Conservation (phyloP, 2,888 invertebrate species). For the Nasonia oneida region DNA sequence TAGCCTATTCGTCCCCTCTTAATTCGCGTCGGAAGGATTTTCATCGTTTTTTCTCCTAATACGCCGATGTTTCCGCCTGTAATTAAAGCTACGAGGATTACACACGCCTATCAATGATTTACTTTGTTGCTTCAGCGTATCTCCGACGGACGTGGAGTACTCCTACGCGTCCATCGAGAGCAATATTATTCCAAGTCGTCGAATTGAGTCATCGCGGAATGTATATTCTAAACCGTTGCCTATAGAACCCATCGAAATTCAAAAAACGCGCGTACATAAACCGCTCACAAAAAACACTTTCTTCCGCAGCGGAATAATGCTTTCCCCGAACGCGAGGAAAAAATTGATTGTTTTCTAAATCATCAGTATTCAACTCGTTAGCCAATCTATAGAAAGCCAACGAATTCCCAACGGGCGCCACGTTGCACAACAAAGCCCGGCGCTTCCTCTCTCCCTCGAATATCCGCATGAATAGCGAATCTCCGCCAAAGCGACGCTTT, state of each 20-base stretch:
- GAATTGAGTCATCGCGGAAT: neutral
- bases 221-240: neutral
- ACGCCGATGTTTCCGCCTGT: neutral
- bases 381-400: slow-evolving; percentile 1
- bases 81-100: slow-evolving; percentile 1
- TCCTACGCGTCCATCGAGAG: neutral
- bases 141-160: no score
- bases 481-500: neutral
- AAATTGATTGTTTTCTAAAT: slow-evolving; percentile 15
- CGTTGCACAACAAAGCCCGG: neutral
- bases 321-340: neutral
- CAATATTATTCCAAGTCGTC: neutral
- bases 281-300: neutral
- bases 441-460: neutral
- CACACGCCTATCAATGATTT: neutral
- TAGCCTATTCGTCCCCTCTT: neutral
- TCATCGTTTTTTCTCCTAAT: neutral
- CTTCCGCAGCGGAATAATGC: neutral
- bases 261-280: neutral
- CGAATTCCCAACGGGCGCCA: slow-evolving; percentile 13
- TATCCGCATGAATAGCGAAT: slow-evolving; percentile 9
- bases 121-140: neutral
- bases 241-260: neutral
- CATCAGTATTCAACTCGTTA: neutral
- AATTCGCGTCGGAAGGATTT: slow-evolving; percentile 14